Evolutionary conservation across 2,888 invertebrate genomes (phyloP).

Genomic region (Drosophila putrida): DNA sequence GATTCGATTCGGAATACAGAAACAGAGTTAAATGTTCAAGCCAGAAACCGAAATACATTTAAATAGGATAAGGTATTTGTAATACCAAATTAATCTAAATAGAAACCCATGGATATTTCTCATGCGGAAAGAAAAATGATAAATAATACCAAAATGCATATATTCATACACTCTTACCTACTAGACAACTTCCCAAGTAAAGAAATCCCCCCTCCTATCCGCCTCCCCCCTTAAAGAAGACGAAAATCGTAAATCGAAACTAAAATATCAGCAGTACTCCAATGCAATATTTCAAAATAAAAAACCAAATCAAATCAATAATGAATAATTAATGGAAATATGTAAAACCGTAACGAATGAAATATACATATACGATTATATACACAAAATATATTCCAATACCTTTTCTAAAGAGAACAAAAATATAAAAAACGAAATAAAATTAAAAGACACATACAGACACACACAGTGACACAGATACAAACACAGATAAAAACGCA

Average conservation of each 20-base stretch:
- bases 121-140: slow-evolving; percentile 26
- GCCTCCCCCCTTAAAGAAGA: not conserved
- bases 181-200: slow-evolving; percentile 45
- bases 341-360: slow-evolving; percentile 69
- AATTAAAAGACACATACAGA: slow-evolving; percentile 27
- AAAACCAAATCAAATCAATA: slow-evolving; percentile 47
- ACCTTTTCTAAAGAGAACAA: slow-evolving; percentile 60
- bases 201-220: slow-evolving; percentile 14
- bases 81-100: slow-evolving; percentile 42
- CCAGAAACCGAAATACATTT: slow-evolving; percentile 33
- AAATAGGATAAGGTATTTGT: slow-evolving; percentile 41
- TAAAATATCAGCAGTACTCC: slow-evolving; percentile 69
- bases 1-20: slow-evolving; percentile 34
- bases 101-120: slow-evolving; percentile 42
- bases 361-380: slow-evolving; percentile 72
- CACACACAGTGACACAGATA: slow-evolving; percentile 17
- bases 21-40: slow-evolving; percentile 62
- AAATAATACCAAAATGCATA: slow-evolving; percentile 32
- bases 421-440: slow-evolving; percentile 28
- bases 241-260: slow-evolving; percentile 46
- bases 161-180: slow-evolving; percentile 36
- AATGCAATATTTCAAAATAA: slow-evolving; percentile 63
- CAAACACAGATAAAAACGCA: slow-evolving; percentile 34
- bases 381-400: slow-evolving; percentile 67
- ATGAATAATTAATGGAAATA: slow-evolving; percentile 63